These are phyloP conservation scores for Drosophila neocordata DNA, from an alignment of 1,140 invertebrate genomes.

Conservation along the genomic window DNA sequence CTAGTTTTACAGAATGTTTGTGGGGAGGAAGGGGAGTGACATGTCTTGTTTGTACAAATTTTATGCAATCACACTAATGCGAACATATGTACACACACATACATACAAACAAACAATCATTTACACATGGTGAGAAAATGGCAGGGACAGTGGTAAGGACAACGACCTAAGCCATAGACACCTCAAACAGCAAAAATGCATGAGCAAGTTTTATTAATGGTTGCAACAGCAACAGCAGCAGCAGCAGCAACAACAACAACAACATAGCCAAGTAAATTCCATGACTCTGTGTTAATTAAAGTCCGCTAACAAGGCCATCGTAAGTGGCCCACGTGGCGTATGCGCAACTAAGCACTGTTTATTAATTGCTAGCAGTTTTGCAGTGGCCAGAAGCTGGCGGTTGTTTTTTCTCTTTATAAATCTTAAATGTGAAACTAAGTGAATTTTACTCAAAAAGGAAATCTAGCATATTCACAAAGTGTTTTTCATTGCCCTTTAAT, in stretches of 20 bases:
- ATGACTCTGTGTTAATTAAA: conserved; percentile 12
- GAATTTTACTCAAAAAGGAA: not conserved
- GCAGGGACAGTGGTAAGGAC: conserved; percentile 14
- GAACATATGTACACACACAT: conserved; percentile 17
- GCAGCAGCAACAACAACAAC: conserved; percentile 37
- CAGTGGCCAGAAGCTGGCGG: not conserved
- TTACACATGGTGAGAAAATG: not conserved
- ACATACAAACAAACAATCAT: conserved; percentile 11
- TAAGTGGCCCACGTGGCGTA: conserved; percentile 36
- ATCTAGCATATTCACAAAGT: not conserved
- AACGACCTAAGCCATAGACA: conserved; percentile 41
- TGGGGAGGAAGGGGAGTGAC: not conserved
- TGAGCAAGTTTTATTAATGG: conserved; percentile 67
- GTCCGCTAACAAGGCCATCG: conserved; percentile 35
- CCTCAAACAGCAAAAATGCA: conserved; percentile 26
- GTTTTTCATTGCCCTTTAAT: not conserved
- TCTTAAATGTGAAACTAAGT: not conserved
- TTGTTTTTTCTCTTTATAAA: conserved; percentile 3
- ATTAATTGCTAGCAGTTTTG: conserved; percentile 18
- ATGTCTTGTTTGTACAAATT: conserved; percentile 47
- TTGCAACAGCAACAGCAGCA: conserved; percentile 44
- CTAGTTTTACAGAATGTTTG: conserved; percentile 18
- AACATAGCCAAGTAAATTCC: not conserved
- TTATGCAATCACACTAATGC: conserved; percentile 81
- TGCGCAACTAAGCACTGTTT: conserved; percentile 43